Evolutionary conservation across 1,140 invertebrate species (phyloP).

Genomic region (Macrobrachium nipponense): DNA sequence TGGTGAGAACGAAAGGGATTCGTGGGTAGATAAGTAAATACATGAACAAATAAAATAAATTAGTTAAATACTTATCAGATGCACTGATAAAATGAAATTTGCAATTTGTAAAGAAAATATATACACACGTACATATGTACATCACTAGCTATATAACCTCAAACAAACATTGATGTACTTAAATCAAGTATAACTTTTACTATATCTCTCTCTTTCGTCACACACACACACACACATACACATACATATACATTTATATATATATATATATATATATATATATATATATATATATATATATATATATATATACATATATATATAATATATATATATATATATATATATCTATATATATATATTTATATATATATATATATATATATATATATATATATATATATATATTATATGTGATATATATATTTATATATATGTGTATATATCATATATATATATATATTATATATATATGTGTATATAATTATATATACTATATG

Average conservation of each 20-base stretch:
- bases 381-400: background rate
- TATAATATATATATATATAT: background rate
- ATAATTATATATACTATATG: background rate
- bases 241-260: background rate
- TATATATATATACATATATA: background rate
- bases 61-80: too few relatives aligned
- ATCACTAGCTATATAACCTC: too few relatives aligned
- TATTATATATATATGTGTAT: background rate
- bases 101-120: background rate
- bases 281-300: slow-evolving; percentile 8
- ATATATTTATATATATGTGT: slow-evolving; percentile 26
- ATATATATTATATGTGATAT: too few relatives aligned
- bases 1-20: too few relatives aligned
- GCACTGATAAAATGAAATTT: too few relatives aligned
- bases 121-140: slow-evolving; percentile 4
- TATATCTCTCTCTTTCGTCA: background rate
- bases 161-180: too few relatives aligned
- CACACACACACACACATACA: slow-evolving; percentile 22
- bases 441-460: background rate
- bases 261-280: slow-evolving; percentile 16
- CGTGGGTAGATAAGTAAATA: too few relatives aligned
- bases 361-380: slow-evolving; percentile 13
- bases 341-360: slow-evolving; percentile 10
- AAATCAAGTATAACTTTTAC: too few relatives aligned
- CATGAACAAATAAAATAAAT: too few relatives aligned